These are phyloP conservation scores for Poecilia wingei DNA, from an alignment of 2,797 vertebrate species.

Conservation along the genomic window DNA sequence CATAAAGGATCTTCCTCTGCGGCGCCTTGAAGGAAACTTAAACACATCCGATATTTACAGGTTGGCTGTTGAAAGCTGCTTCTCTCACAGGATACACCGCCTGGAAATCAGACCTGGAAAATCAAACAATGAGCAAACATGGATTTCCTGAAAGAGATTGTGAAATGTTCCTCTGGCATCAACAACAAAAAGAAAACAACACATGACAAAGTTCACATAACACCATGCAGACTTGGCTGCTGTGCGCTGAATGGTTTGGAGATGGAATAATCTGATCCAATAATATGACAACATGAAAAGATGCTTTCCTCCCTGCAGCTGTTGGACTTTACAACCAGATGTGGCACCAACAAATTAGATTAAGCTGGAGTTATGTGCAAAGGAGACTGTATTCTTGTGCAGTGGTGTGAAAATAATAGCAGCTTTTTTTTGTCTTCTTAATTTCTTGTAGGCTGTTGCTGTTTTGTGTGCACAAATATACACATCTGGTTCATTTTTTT, in stretches of 20 bases:
- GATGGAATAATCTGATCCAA: background rate
- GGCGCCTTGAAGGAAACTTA: slow-evolving; percentile 33
- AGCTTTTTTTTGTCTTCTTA: background rate
- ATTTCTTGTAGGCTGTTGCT: background rate
- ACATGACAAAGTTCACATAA: background rate
- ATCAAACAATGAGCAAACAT: slow-evolving; percentile 44
- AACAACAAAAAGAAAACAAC: slow-evolving; percentile 7
- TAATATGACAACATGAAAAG: background rate
- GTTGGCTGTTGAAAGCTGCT: slow-evolving; percentile 22
- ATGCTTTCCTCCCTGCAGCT: background rate
- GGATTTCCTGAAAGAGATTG: slow-evolving; percentile 31
- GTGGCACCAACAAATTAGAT: background rate
- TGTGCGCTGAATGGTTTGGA: background rate
- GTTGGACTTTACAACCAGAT: background rate
- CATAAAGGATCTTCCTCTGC: slow-evolving; percentile 32
- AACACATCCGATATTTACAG: slow-evolving; percentile 48
- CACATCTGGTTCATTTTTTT: background rate
- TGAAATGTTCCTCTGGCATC: slow-evolving; percentile 14
- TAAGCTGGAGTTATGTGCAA: background rate
- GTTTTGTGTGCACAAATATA: background rate
- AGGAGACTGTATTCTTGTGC: background rate
- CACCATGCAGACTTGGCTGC: background rate
- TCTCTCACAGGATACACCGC: slow-evolving; percentile 19
- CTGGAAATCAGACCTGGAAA: slow-evolving; percentile 37
- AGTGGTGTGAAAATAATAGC: background rate